A percentile compares a stretch with the other conserved stretches of the same genome.
phyloP scores from a whole-genome alignment of 2,888 invertebrate species.

The Phaonia tiefii region DNA sequence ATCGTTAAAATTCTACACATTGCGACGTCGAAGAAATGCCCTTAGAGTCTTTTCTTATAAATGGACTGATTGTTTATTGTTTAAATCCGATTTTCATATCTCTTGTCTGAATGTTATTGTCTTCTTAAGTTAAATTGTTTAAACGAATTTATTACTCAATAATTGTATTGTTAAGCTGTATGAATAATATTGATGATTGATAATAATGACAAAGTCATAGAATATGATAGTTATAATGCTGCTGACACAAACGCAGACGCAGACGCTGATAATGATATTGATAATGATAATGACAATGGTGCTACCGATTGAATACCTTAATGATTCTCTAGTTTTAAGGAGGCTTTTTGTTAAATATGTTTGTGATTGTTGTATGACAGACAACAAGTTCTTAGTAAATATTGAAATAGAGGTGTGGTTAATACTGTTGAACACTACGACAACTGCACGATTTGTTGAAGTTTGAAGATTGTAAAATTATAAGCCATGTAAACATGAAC shows the following conservation, averaged over 20 bases:
- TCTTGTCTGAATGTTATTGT: too few relatives aligned
- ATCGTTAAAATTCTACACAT: too few relatives aligned
- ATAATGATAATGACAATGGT: conserved; percentile 16
- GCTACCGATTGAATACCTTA: conserved; percentile 18
- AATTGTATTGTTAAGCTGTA: conserved; percentile 34
- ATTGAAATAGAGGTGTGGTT: background rate
- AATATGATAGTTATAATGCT: background rate
- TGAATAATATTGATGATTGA: background rate
- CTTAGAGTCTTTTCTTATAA: conserved; percentile 14
- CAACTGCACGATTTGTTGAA: background rate
- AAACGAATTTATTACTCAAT: conserved; percentile 24
- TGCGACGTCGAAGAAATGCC: conserved; percentile 7
- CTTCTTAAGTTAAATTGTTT: conserved; percentile 9
- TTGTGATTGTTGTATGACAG: background rate
- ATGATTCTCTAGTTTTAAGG: background rate
- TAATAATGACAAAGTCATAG: conserved; percentile 17
- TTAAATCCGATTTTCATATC: background rate
- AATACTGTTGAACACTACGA: too few relatives aligned
- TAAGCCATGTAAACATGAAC: background rate
- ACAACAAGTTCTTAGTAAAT: conserved; percentile 1
- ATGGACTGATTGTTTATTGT: conserved; percentile 52
- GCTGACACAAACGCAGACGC: background rate
- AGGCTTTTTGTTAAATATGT: background rate
- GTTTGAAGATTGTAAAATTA: too few relatives aligned
- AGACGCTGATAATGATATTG: background rate